Evolutionary conservation across 2,797 vertebrate species (phyloP).

Genomic region (Oreochromis mossambicus): DNA sequence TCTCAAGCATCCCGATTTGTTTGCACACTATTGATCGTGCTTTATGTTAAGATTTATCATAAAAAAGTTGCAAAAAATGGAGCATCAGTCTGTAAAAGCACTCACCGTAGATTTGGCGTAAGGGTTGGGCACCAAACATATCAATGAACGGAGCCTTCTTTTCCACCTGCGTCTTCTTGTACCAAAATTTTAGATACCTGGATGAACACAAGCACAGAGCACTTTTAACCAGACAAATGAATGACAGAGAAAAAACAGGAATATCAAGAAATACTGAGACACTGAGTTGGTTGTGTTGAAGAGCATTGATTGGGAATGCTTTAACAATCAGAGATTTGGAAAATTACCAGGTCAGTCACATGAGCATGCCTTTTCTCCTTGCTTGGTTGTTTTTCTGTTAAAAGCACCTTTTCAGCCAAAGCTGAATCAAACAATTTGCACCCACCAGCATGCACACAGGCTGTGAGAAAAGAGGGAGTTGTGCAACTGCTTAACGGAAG

Average conservation of each 20-base stretch:
- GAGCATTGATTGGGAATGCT: neutral
- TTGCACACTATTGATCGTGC: neutral
- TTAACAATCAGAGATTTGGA: neutral
- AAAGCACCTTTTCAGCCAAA: constrained; percentile 1
- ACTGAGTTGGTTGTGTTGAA: neutral
- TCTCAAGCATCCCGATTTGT: neutral
- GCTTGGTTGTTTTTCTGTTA: neutral
- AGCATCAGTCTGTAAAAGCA: neutral
- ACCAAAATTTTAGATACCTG: constrained; percentile 94
- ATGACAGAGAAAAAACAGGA: neutral
- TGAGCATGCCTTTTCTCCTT: neutral
- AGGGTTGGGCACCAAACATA: constrained; percentile 82
- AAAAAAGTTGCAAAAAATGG: neutral
- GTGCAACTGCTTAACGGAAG: constrained; percentile 25
- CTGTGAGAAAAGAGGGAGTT: neutral
- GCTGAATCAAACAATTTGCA: neutral
- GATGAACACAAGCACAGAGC: neutral
- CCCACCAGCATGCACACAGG: neutral
- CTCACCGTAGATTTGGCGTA: constrained; percentile 94
- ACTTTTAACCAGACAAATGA: neutral
- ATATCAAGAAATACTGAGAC: neutral
- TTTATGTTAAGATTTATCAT: neutral
- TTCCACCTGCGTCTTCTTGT: constrained; percentile 89
- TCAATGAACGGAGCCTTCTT: constrained; percentile 95
- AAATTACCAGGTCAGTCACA: neutral